These are phyloP conservation scores for Scaptomyza hsui DNA, from an alignment of 1,140 invertebrate species.

Conservation along the genomic window DNA sequence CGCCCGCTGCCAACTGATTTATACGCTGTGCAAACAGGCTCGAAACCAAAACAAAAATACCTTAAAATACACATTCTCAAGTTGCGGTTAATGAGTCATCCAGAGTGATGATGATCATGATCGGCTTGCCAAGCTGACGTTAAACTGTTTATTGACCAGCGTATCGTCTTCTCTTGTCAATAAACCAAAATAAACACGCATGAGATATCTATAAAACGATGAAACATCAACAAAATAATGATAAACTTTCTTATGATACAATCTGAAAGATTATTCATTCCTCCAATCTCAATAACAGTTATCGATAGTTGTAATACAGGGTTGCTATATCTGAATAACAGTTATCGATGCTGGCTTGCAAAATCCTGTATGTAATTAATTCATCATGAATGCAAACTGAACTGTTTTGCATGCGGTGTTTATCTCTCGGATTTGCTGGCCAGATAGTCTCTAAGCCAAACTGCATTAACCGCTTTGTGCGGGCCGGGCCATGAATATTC, in stretches of 20 bases:
- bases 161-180: constrained; percentile 15
- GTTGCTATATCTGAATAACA: too few species aligned
- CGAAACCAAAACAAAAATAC: constrained; percentile 17
- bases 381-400: not conserved
- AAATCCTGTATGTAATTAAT: not conserved
- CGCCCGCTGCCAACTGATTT: constrained; percentile 39
- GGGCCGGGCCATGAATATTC: not conserved
- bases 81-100: constrained; percentile 22
- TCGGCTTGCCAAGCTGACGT: constrained; percentile 9
- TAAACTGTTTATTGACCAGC: constrained; percentile 18
- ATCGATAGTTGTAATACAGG: too few species aligned
- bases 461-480: constrained; percentile 23
- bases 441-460: constrained; percentile 1
- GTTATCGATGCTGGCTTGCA: not conserved
- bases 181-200: constrained; percentile 2
- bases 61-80: constrained; percentile 23
- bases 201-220: not conserved
- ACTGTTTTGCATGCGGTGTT: not conserved
- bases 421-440: not conserved
- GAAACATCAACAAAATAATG: not conserved
- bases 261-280: too few species aligned
- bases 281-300: too few species aligned
- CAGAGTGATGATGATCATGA: not conserved
- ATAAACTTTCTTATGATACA: too few species aligned
- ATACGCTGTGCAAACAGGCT: constrained; percentile 22